phyloP scores from a whole-genome alignment of 2,888 invertebrate species.

The Gortyna flavago region DNA sequence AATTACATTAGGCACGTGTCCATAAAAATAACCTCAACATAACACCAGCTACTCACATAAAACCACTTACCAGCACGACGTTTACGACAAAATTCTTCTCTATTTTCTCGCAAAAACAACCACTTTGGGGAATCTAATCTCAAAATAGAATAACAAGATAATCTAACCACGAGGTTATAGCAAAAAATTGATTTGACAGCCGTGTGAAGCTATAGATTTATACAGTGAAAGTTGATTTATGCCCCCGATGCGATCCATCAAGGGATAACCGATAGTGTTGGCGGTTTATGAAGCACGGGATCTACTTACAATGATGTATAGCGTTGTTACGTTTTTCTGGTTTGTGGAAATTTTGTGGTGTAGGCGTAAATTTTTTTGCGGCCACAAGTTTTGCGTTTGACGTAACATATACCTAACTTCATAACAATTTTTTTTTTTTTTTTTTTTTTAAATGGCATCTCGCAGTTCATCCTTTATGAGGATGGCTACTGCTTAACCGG shows the following conservation, averaged over 20 bases:
- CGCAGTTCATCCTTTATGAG: no score
- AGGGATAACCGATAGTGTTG: slow-evolving; percentile 72
- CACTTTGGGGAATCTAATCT: slow-evolving; percentile 56
- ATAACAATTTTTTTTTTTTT: neutral
- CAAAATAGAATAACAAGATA: slow-evolving; percentile 65
- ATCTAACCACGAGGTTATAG: slow-evolving; percentile 66
- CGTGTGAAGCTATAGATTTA: slow-evolving; percentile 72
- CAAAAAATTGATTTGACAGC: slow-evolving; percentile 68
- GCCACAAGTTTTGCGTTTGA: neutral
- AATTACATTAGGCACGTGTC: neutral
- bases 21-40: slow-evolving; percentile 15
- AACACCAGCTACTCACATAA: slow-evolving; percentile 7
- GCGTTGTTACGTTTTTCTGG: slow-evolving; percentile 57
- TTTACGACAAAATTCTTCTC: slow-evolving; percentile 31
- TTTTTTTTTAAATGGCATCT: no score
- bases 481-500: no score
- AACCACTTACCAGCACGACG: slow-evolving; percentile 26
- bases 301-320: slow-evolving; percentile 65
- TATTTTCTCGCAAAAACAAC: slow-evolving; percentile 49
- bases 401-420: neutral
- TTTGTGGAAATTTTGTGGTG: slow-evolving; percentile 13
- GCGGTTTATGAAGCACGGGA: slow-evolving; percentile 55
- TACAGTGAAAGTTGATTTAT: slow-evolving; percentile 75
- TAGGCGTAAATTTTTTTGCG: slow-evolving; percentile 20
- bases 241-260: slow-evolving; percentile 75